Evolutionary conservation across 2,888 invertebrate species (phyloP), one percentile per base, ranked within the genome.

Genomic region (Chirona hameri): DNA sequence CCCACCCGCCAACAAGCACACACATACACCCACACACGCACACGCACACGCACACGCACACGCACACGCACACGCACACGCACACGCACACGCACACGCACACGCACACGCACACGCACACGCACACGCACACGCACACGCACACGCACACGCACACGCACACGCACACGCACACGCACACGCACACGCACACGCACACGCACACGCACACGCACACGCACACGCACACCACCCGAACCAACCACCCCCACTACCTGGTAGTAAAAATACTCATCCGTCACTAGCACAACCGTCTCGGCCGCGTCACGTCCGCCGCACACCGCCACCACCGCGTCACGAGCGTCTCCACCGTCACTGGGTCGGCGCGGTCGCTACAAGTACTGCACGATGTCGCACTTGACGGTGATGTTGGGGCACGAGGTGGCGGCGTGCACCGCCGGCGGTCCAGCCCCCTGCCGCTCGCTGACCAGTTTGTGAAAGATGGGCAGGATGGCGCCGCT

Each of bases 371-470:
- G 72, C 31, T 72, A 96, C 89, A 96, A 92, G 89, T 97, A 96
- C 88, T 96, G 96, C 86, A 96, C 96, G 87, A 97, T 96, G 90
- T 96, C 96, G 91, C 96, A 96, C 90, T 96, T 96, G 86, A 97
- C 96, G 84, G 96, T 95, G 90, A 96, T 96, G 90, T 96, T 96
- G 52, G 96, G 96, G 88, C 96, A 96, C 87, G 96, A 96, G 72
- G 86, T 85, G 83, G 84, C 84, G 24, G 85, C 82, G 31, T 81
- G 81, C 81, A 14, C 84, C 57, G 65, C 15, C 52, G 81, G n/a
- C n/a, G 82, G 82, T 18, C 81, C 81, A 1, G 82, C 82, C 39
- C 84, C 79, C 57, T 95, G 94, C 84, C 95, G 90, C 87, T 95
- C 95, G 5, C 94, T 95, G 81, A 95, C 90, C n/a, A 95, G 90